Evolutionary conservation across 2,888 invertebrate species (phyloP), one percentile per base, ranked within the genome.

Genomic region (Dorcus parallelipipedus): DNA sequence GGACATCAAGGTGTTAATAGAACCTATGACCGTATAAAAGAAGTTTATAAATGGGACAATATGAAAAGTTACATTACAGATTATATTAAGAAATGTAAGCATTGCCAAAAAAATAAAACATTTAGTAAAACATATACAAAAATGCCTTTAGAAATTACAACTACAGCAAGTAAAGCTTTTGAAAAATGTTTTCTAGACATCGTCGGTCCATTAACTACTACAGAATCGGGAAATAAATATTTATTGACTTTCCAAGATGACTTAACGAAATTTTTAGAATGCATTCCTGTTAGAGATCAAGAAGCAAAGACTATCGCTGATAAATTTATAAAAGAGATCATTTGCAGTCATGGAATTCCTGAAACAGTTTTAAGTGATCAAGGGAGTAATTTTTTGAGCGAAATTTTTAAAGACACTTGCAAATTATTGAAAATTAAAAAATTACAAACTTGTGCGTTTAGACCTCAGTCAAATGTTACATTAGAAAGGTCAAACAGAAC

Each of bases 231-330:
- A 17, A 69, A 70, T 59, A 62, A 54, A 56, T 72, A 14, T 14
- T 14, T 14, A 14, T 14, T 14, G 14, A 14, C 14, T 14, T 14
- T 14, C 14, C 14, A 14, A 64, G 73, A 73, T 56, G 70, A 71
- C 56, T 52, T 73, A 26, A 72, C 72, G 1, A 73, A 74, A 66
- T 73, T 63, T 56, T 69, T 66, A 6, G 62, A 64, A 52, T 70
- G 71, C 5, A 54, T 64, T 45, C 62, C 72, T 1, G 58, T 74
- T 9, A 62, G 62, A n/a, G 68, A 75, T 61, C 69, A 69, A 14
- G 69, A 70, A 58, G 68, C 75, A 4, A 40, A 45, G 47, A 72
- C 70, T 0, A 55, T 73, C 3, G 73, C 73, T 0, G 61, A 61
- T 38, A 60, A 45, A 33, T 62, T 69, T 6, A 57, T 62, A 5